These are phyloP conservation scores for Pseudopodoces humilis DNA, from an alignment of 2,113 vertebrate genomes.

Conservation along the genomic window DNA sequence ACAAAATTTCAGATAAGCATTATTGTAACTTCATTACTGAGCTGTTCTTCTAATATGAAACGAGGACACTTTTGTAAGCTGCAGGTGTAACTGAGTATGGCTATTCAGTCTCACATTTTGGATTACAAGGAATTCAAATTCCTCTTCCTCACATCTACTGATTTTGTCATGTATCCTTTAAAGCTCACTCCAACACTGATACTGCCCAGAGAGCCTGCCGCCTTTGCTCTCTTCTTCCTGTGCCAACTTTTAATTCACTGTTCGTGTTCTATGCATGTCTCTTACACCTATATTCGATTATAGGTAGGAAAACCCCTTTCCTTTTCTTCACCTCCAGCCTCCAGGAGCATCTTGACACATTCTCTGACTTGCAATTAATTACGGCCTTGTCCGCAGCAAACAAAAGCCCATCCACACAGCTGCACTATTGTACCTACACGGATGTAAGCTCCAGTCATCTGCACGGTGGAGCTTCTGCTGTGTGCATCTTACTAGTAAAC, in stretches of 20 bases:
- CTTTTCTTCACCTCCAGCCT: background rate
- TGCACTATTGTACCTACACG: background rate
- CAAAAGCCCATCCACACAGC: background rate
- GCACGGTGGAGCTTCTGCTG: background rate
- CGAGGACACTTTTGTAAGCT: background rate
- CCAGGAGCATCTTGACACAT: background rate
- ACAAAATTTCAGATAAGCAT: background rate
- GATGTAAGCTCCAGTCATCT: background rate
- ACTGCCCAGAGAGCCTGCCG: background rate
- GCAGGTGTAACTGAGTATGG: background rate
- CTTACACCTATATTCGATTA: background rate
- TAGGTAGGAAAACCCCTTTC: background rate
- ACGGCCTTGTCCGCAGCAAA: background rate
- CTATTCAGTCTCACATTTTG: background rate
- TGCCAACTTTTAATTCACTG: background rate
- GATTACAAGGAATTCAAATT: background rate
- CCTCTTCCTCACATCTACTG: background rate
- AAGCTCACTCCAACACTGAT: background rate
- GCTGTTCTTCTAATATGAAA: background rate
- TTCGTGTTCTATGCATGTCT: background rate
- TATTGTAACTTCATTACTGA: background rate
- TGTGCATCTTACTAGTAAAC: background rate
- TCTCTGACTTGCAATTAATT: background rate
- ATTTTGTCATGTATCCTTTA: background rate
- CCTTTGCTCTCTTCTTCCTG: background rate